Evolutionary conservation across 2,888 invertebrate genomes (phyloP).

Genomic region (Thecocarcelia acutangulata): DNA sequence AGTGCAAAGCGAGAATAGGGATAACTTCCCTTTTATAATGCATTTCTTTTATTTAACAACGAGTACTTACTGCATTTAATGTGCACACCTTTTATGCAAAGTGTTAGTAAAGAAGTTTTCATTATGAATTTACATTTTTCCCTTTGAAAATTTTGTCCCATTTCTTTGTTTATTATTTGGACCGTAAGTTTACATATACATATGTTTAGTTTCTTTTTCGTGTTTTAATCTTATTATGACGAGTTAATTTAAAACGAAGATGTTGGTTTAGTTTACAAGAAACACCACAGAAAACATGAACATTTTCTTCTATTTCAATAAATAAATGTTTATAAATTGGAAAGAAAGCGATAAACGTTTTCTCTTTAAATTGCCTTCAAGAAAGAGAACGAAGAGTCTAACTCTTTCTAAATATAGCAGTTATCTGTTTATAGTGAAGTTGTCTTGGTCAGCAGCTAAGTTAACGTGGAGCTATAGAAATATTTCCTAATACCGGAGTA

Average conservation of each 20-base stretch:
- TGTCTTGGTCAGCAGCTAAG: no score
- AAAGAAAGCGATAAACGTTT: no score
- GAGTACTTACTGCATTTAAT: background rate
- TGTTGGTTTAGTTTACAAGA: background rate
- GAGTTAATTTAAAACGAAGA: constrained; percentile 8
- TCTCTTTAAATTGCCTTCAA: no score
- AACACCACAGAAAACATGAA: background rate
- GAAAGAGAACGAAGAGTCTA: no score
- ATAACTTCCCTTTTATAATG: background rate
- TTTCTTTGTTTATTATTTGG: constrained; percentile 43
- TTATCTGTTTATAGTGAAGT: no score
- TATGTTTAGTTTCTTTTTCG: constrained; percentile 5
- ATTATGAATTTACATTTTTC: background rate
- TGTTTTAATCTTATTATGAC: constrained; percentile 24
- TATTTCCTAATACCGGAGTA: no score
- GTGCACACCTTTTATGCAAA: constrained; percentile 1
- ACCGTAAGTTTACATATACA: constrained; percentile 25
- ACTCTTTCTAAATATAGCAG: no score
- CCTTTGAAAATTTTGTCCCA: constrained; percentile 1
- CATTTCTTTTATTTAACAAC: background rate
- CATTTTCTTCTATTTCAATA: no score
- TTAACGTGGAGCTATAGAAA: no score
- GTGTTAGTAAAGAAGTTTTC: constrained; percentile 3
- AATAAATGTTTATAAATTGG: no score
- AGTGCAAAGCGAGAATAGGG: background rate